Evolutionary conservation across 1,140 invertebrate species (phyloP).

Genomic region (Hestina assimilis): DNA sequence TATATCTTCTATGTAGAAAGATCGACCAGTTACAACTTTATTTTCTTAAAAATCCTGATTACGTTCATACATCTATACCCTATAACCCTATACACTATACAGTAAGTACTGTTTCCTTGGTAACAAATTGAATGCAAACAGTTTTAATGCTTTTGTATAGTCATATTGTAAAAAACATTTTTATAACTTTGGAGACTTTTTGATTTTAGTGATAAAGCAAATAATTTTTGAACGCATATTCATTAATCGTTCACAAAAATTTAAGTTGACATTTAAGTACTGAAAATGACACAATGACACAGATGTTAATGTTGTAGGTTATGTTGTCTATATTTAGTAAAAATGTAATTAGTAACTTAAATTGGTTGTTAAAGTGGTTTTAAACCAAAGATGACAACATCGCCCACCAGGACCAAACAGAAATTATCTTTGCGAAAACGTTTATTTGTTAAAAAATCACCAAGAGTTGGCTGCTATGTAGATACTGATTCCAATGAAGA

Average conservation of each 20-base stretch:
- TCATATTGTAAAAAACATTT: neutral
- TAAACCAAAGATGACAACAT: conserved; percentile 71
- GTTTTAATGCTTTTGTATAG: neutral
- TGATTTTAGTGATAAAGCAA: neutral
- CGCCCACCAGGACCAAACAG: conserved; percentile 70
- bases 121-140: conserved; percentile 8
- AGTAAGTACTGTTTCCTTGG: conserved; percentile 11
- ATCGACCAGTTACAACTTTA: no score
- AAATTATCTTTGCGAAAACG: conserved; percentile 73
- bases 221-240: neutral
- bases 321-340: conserved; percentile 69
- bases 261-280: neutral
- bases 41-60: no score
- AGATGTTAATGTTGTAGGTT: conserved; percentile 55
- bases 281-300: conserved; percentile 49
- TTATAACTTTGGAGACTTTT: no score
- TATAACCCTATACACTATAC: no score
- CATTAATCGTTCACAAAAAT: neutral
- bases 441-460: conserved; percentile 74
- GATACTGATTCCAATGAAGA: conserved; percentile 72
- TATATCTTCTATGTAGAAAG: no score
- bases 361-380: conserved; percentile 50
- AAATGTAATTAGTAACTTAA: conserved; percentile 76
- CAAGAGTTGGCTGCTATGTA: conserved; percentile 75
- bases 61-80: no score